Evolutionary conservation across 1,140 invertebrate species (phyloP).

Genomic region (Lasaia peninsularis): DNA sequence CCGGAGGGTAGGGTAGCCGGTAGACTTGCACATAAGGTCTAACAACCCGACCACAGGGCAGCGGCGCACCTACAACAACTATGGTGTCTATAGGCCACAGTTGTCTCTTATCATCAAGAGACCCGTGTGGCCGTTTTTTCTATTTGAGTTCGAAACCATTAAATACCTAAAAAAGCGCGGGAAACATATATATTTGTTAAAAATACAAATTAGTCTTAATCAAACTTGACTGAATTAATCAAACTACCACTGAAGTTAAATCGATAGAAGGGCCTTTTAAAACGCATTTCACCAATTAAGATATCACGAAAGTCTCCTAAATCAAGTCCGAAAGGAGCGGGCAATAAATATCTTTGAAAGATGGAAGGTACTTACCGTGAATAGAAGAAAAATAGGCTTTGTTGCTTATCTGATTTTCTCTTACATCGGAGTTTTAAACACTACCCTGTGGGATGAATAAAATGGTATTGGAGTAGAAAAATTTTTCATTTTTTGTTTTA

Average conservation of each 20-base stretch:
- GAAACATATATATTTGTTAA: too few relatives aligned
- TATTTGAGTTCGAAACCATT: too few relatives aligned
- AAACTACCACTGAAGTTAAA: neutral
- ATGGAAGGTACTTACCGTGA: slow-evolving; percentile 44
- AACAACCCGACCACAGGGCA: too few relatives aligned
- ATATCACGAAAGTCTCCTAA: slow-evolving; percentile 45
- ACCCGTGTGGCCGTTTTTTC: too few relatives aligned
- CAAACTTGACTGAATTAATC: too few relatives aligned
- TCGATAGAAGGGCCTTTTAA: neutral
- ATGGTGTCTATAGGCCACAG: too few relatives aligned
- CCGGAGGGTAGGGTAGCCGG: too few relatives aligned
- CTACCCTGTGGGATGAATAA: neutral
- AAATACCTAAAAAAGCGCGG: too few relatives aligned
- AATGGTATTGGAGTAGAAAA: neutral
- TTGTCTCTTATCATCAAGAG: too few relatives aligned
- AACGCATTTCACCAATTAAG: slow-evolving; percentile 55
- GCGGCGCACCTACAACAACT: too few relatives aligned
- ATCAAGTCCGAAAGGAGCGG: slow-evolving; percentile 52
- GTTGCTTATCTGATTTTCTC: slow-evolving; percentile 23
- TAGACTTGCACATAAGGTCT: too few relatives aligned
- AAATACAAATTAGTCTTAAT: too few relatives aligned
- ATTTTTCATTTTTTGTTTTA: slow-evolving; percentile 17
- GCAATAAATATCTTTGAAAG: slow-evolving; percentile 57
- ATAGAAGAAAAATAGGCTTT: slow-evolving; percentile 54
- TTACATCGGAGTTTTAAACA: neutral